phyloP scores from a whole-genome alignment of 2,113 vertebrate genomes.

The Poeciliopsis occidentalis region DNA sequence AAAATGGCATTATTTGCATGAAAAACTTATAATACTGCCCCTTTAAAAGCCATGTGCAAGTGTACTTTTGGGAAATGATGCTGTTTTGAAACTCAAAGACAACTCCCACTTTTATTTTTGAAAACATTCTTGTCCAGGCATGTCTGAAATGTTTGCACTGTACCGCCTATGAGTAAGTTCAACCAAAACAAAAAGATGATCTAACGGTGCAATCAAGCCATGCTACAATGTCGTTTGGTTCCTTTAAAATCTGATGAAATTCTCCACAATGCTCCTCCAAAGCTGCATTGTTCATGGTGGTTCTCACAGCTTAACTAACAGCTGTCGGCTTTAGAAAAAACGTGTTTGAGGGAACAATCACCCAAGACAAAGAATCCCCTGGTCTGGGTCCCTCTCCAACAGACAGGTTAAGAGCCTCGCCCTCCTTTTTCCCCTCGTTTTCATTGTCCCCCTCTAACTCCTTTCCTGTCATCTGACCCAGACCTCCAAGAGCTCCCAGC shows the following conservation, averaged over 20 bases:
- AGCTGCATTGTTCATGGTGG: neutral
- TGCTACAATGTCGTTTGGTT: neutral
- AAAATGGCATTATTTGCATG: no score
- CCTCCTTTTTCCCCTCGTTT: constrained; percentile 67
- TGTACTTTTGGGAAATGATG: no score
- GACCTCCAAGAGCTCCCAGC: constrained; percentile 69
- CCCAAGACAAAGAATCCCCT: constrained; percentile 82
- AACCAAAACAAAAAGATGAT: neutral
- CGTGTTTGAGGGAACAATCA: constrained; percentile 88
- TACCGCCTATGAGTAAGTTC: no score
- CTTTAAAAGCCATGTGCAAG: no score
- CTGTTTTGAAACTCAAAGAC: no score
- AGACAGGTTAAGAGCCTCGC: constrained; percentile 87
- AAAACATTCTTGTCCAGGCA: no score
- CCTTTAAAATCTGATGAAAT: neutral
- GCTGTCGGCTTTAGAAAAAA: constrained; percentile 89
- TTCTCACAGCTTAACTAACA: constrained; percentile 77
- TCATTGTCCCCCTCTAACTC: constrained; percentile 57
- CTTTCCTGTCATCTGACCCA: constrained; percentile 36
- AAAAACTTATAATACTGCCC: no score
- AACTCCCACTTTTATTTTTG: no score
- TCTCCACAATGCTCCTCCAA: neutral
- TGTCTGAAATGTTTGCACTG: no score
- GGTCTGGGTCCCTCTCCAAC: constrained; percentile 57
- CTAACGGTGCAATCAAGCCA: neutral